These are phyloP conservation scores for Coryphaenoides rupestris DNA, from an alignment of 2,113 vertebrate genomes.

Conservation along the genomic window DNA sequence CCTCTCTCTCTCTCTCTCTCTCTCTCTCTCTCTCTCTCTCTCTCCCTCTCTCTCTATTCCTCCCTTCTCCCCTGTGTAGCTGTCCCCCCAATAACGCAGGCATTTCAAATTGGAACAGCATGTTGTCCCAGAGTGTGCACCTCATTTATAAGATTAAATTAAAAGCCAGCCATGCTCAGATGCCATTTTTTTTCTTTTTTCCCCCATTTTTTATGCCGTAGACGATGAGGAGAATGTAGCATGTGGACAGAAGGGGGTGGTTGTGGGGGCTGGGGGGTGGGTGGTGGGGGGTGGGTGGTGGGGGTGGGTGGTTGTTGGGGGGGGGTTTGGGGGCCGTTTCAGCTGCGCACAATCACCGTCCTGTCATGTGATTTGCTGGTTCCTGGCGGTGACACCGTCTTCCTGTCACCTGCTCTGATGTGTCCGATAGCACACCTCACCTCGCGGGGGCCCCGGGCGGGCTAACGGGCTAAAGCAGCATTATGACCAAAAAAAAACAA, in stretches of 20 bases:
- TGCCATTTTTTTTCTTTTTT: conserved; percentile 48
- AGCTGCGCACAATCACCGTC: conserved; percentile 69
- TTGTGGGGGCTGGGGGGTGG: conserved; percentile 12
- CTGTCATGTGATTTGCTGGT: conserved; percentile 66
- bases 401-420: conserved; percentile 70
- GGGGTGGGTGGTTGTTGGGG: not conserved
- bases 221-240: conserved; percentile 39
- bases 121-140: conserved; percentile 70
- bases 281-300: conserved; percentile 55
- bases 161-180: conserved; percentile 72
- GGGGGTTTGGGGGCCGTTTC: conserved; percentile 32
- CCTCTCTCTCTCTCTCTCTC: conserved; percentile 25
- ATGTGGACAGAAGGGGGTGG: conserved; percentile 14
- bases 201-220: too few species aligned
- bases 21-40: conserved; percentile 3
- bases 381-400: conserved; percentile 66
- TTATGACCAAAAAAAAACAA: conserved; percentile 32
- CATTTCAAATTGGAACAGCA: conserved; percentile 75
- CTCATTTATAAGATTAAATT: conserved; percentile 78
- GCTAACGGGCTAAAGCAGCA: conserved; percentile 47
- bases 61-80: conserved; percentile 51
- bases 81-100: conserved; percentile 72
- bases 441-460: conserved; percentile 35
- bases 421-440: conserved; percentile 68
- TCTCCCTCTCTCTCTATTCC: conserved; percentile 15